Percentiles rank a stretch among this genome's conserved stretches.
phyloP scores from a whole-genome alignment of 1,140 invertebrate species.

The Platyscapa corneri region DNA sequence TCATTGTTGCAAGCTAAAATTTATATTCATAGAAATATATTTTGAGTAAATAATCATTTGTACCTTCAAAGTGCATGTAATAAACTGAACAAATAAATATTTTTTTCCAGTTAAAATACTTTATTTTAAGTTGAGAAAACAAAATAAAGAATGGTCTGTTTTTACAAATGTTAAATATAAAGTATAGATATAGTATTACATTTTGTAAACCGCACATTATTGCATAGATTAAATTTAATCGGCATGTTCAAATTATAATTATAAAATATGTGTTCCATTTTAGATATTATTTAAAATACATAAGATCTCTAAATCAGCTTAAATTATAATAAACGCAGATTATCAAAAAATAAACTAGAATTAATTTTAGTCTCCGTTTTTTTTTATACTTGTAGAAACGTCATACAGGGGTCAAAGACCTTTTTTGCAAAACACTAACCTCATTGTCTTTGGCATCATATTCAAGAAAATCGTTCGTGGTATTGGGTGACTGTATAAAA shows the following conservation, averaged over 20 bases:
- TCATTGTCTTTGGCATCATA: constrained; percentile 89
- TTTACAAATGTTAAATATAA: constrained; percentile 36
- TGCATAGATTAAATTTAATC: not conserved
- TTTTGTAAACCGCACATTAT: not conserved
- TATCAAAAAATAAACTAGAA: too few species aligned
- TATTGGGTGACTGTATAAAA: too few species aligned
- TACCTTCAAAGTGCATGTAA: too few species aligned
- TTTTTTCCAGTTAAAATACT: too few species aligned
- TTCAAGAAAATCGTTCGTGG: constrained; percentile 84
- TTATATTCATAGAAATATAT: too few species aligned
- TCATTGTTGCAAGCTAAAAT: too few species aligned
- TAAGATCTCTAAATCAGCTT: not conserved
- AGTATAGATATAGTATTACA: not conserved
- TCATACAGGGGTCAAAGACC: not conserved
- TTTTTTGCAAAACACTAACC: constrained; percentile 72
- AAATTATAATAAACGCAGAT: constrained; percentile 19
- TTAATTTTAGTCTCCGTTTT: not conserved
- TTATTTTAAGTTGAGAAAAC: not conserved
- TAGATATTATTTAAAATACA: too few species aligned
- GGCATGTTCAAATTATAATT: too few species aligned
- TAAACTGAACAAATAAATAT: too few species aligned
- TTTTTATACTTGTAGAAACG: not conserved
- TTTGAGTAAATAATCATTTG: too few species aligned
- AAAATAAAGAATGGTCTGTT: constrained; percentile 14
- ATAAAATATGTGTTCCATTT: too few species aligned